Evolutionary conservation across 2,888 invertebrate species (phyloP).

Genomic region (Panopea generosa): DNA sequence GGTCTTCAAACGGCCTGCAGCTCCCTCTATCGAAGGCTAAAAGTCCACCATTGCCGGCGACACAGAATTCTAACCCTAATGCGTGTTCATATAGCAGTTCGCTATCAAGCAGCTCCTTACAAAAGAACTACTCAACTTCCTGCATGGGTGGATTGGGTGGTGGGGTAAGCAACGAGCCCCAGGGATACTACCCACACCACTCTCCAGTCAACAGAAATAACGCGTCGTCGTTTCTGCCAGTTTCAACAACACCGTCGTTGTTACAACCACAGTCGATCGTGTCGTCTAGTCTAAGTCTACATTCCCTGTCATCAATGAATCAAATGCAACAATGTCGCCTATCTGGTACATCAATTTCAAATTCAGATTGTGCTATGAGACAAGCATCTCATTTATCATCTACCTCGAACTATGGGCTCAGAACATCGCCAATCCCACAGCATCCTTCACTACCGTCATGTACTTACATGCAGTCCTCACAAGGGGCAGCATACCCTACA

Average conservation of each 20-base stretch:
- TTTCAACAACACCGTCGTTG: conserved; percentile 68
- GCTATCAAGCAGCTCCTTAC: conserved; percentile 46
- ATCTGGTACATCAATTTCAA: conserved; percentile 61
- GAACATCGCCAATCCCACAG: conserved; percentile 70
- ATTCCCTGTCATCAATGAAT: conserved; percentile 65
- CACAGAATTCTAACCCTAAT: conserved; percentile 66
- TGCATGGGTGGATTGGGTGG: conserved; percentile 66
- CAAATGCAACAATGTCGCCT: conserved; percentile 77
- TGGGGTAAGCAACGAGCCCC: conserved; percentile 51
- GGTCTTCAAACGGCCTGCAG: conserved; percentile 59
- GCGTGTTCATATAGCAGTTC: conserved; percentile 58
- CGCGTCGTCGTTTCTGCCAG: conserved; percentile 73
- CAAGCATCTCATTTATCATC: conserved; percentile 70
- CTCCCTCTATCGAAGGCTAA: conserved; percentile 63
- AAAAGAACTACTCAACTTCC: conserved; percentile 66
- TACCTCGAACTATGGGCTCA: conserved; percentile 72
- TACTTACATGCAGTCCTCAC: conserved; percentile 82
- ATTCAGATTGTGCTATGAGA: conserved; percentile 74
- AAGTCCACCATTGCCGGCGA: conserved; percentile 60
- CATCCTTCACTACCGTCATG: conserved; percentile 79
- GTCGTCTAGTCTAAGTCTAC: conserved; percentile 70
- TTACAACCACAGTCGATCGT: conserved; percentile 70
- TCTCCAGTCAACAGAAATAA: conserved; percentile 69
- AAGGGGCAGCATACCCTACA: conserved; percentile 72
- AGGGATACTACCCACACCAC: conserved; percentile 80